These are phyloP conservation scores for Charaxes varanes DNA, from an alignment of 1,140 invertebrate species.

Conservation along the genomic window DNA sequence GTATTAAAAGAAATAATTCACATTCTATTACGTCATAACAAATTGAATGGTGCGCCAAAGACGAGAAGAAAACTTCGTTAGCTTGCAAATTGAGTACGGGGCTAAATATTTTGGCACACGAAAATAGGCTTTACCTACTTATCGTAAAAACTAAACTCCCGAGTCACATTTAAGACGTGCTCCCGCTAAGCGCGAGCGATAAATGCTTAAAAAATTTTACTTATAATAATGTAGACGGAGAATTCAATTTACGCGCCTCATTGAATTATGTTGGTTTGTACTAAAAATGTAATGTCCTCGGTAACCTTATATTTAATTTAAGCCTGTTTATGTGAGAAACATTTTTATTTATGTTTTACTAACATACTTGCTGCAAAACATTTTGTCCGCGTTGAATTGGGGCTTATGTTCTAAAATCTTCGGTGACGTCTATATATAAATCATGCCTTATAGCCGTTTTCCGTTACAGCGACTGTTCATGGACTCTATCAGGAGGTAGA, in stretches of 20 bases:
- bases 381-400: too few species aligned
- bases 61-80: constrained; percentile 15
- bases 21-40: constrained; percentile 18
- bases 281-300: too few species aligned
- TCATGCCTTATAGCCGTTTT: too few species aligned
- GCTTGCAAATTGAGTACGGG: background rate
- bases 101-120: constrained; percentile 4
- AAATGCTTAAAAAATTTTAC: constrained; percentile 18
- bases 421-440: too few species aligned
- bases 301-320: too few species aligned
- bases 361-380: too few species aligned
- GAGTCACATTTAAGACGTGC: background rate
- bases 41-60: constrained; percentile 13
- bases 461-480: too few species aligned
- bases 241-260: constrained; percentile 17
- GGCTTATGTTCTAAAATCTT: too few species aligned
- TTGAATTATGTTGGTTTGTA: constrained; percentile 20
- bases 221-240: constrained; percentile 15
- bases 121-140: background rate
- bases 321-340: too few species aligned
- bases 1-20: too few species aligned
- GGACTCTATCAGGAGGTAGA: too few species aligned
- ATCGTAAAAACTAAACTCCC: background rate
- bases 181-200: background rate
- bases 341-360: too few species aligned